phyloP scores from a whole-genome alignment of 30 jellyfish, hydroid and myxozoan genomes.

The Aurelia coerulea region DNA sequence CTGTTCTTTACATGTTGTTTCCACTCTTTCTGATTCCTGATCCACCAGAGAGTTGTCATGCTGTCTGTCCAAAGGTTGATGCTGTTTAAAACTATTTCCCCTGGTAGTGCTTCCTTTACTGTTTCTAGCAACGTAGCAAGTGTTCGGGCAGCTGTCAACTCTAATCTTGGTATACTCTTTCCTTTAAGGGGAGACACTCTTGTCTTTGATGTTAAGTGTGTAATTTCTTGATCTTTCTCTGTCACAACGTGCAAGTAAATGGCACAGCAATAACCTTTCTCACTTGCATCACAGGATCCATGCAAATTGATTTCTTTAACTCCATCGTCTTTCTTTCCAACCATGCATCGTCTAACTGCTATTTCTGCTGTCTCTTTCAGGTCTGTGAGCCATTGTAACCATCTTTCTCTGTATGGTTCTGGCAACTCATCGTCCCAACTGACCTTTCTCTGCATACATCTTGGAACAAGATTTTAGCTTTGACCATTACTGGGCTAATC shows the following conservation, averaged over 20 bases:
- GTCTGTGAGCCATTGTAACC: not conserved
- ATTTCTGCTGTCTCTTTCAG: slow-evolving; percentile 3
- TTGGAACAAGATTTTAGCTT: slow-evolving; percentile 21
- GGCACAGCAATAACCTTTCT: slow-evolving; percentile 34
- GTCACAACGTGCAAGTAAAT: slow-evolving; percentile 5
- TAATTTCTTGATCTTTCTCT: not conserved
- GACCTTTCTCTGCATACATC: slow-evolving; percentile 30
- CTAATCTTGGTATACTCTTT: slow-evolving; percentile 12
- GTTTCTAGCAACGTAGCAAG: slow-evolving; percentile 4
- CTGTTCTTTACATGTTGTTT: slow-evolving; percentile 20
- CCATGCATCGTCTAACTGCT: not conserved
- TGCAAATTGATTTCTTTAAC: not conserved
- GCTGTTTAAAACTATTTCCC: not conserved
- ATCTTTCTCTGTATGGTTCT: not conserved
- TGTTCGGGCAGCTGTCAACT: slow-evolving; percentile 25
- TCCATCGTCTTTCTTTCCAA: not conserved
- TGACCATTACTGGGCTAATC: slow-evolving; percentile 20
- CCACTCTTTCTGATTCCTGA: slow-evolving; percentile 17
- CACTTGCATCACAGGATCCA: slow-evolving; percentile 44
- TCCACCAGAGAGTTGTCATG: slow-evolving; percentile 33
- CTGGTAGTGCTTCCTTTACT: slow-evolving; percentile 1
- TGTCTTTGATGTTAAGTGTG: slow-evolving; percentile 25
- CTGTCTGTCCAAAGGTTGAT: too few relatives aligned
- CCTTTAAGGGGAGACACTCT: slow-evolving; percentile 39
- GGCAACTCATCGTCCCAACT: slow-evolving; percentile 40